Percentiles rank a stretch among this genome's conserved stretches.
Conservation (phyloP, 2,888 invertebrate genomes). For the Polymixis lichenea region DNA sequence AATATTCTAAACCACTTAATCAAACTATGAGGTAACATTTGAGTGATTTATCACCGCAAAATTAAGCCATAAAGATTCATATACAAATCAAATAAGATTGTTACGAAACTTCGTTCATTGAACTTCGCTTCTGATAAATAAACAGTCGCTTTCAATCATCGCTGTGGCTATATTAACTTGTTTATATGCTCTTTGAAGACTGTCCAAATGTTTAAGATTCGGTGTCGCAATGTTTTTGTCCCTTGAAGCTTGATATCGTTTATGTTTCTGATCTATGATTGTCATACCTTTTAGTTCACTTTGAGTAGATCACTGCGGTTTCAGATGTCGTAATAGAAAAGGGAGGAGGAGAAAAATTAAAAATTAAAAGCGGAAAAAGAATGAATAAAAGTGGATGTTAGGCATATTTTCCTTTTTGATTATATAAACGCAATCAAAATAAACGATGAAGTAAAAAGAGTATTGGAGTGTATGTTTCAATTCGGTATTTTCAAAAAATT, state of each 20-base stretch:
- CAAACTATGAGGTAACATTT: conserved; percentile 38
- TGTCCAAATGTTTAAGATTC: conserved; percentile 31
- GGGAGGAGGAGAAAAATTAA: too few species aligned
- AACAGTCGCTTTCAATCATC: conserved; percentile 51
- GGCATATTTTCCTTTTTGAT: not conserved
- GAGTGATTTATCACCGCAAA: conserved; percentile 33
- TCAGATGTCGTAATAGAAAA: not conserved
- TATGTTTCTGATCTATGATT: conserved; percentile 30
- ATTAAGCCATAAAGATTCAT: conserved; percentile 35
- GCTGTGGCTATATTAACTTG: conserved; percentile 20
- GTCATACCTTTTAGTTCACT: conserved; percentile 29
- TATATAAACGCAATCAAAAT: not conserved
- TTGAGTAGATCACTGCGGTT: not conserved
- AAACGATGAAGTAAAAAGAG: not conserved
- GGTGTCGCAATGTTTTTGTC: conserved; percentile 45
- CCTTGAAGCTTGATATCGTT: conserved; percentile 52
- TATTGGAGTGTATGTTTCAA: too few species aligned
- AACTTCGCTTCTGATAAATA: conserved; percentile 38
- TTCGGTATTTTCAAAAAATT: too few species aligned
- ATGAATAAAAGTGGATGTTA: too few species aligned
- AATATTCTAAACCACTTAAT: conserved; percentile 26
- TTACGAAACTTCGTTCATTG: conserved; percentile 56
- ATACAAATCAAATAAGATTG: conserved; percentile 44
- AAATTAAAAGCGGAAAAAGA: too few species aligned
- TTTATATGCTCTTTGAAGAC: conserved; percentile 58